Evolutionary conservation across 2,888 invertebrate species (phyloP), one percentile per base, ranked within the genome.

Genomic region (Napeogenes inachia): DNA sequence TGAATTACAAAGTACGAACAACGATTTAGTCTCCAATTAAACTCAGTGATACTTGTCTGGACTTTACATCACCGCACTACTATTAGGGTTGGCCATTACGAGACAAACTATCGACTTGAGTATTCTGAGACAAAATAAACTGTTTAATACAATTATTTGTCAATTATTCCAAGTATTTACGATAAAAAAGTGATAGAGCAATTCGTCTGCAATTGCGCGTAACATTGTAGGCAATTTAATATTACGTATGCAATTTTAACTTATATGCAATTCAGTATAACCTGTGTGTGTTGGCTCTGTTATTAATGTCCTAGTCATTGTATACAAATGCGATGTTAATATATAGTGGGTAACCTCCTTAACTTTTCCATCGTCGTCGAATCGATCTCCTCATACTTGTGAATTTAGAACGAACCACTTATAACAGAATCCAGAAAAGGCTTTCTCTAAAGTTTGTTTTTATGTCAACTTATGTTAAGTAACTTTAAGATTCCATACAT

Each of bases 321-420:
- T 5, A 35, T 1, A 35, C 35, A 35, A 53, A 38, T 54, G 10
- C n/a, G n/a, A 32, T 45, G 30, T 54, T 30, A 59, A 38, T 42
- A 53, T 32, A 50, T 38, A 54, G 46, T 33, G 21, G 54, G 45
- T 57, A 55, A 38, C 57, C 54, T 53, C 21, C 59, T 53, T 46
- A 56, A 57, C 53, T 55, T 56, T 53, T 59, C 60, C 21, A 54
- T 59, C 38, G 54, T 60, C 42, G 42, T 10, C 3, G 35, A 64
- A 66, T 66, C 64, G 60, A 62, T 57, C 59, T 60, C 60, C 13
- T 57, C 59, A 54, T 59, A 61, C 64, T 66, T 60, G 66, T 64
- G 60, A 66, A 66, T 64, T 66, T 60, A 60, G 66, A 64, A 60
- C 64, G 59, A 66, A 66, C 62, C 66, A 66, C 66, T 66, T 57